A percentile compares a stretch with the other conserved stretches of the same genome.
Evolutionary conservation across 1,140 invertebrate genomes (phyloP).

Genomic region (Andricus grossulariae): DNA sequence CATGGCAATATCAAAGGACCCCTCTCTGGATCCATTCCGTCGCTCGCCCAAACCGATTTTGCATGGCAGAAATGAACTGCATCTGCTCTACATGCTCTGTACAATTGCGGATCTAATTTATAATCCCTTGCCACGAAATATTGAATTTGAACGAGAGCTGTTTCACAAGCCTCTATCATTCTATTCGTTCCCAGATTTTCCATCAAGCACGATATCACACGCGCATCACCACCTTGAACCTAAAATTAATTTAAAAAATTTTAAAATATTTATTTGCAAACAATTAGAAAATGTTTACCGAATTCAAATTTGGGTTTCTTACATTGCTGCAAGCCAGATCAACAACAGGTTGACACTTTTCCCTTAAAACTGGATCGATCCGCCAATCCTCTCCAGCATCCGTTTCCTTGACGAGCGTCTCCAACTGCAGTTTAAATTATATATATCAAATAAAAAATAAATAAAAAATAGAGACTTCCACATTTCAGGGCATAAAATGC

Average conservation of each 20-base stretch:
- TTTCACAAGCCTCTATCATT: conserved; percentile 94
- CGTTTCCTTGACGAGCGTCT: conserved; percentile 86
- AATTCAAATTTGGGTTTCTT: conserved; percentile 41
- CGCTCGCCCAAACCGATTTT: conserved; percentile 85
- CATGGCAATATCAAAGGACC: conserved; percentile 93
- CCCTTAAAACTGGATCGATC: conserved; percentile 91
- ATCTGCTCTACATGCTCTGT: conserved; percentile 90
- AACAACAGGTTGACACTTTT: conserved; percentile 90
- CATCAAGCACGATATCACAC: conserved; percentile 95
- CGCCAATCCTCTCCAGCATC: conserved; percentile 94
- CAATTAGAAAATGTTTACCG: not conserved
- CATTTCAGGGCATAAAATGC: no score
- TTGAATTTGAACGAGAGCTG: conserved; percentile 95
- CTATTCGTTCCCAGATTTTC: conserved; percentile 89
- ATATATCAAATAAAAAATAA: conserved; percentile 24
- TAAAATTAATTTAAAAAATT: conserved; percentile 42
- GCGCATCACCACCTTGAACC: conserved; percentile 81
- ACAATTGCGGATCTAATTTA: conserved; percentile 93
- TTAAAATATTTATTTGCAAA: not conserved
- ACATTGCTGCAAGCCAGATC: conserved; percentile 83
- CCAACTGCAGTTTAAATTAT: conserved; percentile 77
- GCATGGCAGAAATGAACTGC: conserved; percentile 89
- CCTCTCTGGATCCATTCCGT: conserved; percentile 81
- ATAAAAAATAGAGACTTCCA: no score
- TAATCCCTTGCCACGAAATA: conserved; percentile 98